Percentiles rank a stretch among this genome's conserved stretches.
phyloP scores from a whole-genome alignment of 2,888 invertebrate genomes.

The Agrilus biguttatus region DNA sequence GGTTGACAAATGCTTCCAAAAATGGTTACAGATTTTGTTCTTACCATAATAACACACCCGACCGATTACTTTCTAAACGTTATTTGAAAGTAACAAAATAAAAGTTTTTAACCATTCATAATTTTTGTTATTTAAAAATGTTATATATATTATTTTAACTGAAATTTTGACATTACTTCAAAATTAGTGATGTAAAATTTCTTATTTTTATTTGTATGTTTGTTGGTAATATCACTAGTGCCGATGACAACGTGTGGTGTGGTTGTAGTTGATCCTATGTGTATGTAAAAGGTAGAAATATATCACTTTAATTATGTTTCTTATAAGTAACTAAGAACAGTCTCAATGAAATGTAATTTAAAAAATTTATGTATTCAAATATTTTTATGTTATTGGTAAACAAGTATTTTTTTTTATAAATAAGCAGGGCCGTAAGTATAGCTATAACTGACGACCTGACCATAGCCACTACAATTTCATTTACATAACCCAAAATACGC shows the following conservation, averaged over 20 bases:
- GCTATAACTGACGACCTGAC: too few relatives aligned
- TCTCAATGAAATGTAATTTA: too few relatives aligned
- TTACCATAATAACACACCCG: not conserved
- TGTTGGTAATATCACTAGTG: slow-evolving; percentile 3
- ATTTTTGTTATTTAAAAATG: not conserved
- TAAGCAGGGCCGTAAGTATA: too few relatives aligned
- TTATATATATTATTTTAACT: slow-evolving; percentile 5
- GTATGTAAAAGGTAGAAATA: too few relatives aligned
- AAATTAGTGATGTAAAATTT: slow-evolving; percentile 12
- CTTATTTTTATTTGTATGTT: slow-evolving; percentile 9
- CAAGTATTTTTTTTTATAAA: too few relatives aligned
- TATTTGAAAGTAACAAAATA: not conserved
- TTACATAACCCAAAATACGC: not conserved
- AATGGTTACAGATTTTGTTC: slow-evolving; percentile 4
- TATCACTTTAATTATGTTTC: too few relatives aligned
- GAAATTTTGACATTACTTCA: slow-evolving; percentile 13
- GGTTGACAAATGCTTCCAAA: slow-evolving; percentile 9
- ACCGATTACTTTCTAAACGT: not conserved
- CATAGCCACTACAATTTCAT: not conserved
- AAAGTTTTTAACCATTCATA: not conserved
- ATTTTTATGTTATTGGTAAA: too few relatives aligned
- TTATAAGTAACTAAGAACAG: too few relatives aligned
- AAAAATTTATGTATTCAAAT: too few relatives aligned
- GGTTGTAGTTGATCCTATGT: too few relatives aligned
- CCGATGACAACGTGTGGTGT: too few relatives aligned